Evolutionary conservation across 2,797 vertebrate species (phyloP).

Genomic region (Botia almorhae): DNA sequence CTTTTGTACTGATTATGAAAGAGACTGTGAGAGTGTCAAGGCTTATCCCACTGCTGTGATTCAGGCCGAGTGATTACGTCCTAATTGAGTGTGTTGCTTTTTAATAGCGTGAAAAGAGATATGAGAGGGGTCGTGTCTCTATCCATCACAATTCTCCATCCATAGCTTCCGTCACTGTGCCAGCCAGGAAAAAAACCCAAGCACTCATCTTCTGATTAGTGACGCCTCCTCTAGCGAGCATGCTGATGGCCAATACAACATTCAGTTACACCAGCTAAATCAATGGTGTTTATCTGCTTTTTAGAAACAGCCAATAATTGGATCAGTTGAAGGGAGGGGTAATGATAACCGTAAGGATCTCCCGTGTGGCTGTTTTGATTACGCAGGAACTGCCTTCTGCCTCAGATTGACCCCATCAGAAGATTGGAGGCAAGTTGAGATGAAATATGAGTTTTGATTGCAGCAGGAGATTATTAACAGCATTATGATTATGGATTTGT

Average conservation of each 20-base stretch:
- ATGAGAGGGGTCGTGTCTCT: constrained; percentile 64
- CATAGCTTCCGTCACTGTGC: constrained; percentile 61
- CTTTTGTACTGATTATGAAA: constrained; percentile 73
- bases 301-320: constrained; percentile 72
- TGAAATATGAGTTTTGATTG: constrained; percentile 5
- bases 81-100: constrained; percentile 76
- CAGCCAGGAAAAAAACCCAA: constrained; percentile 59
- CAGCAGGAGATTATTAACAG: not conserved
- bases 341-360: constrained; percentile 61
- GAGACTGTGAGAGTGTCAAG: constrained; percentile 68
- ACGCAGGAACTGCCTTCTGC: not conserved
- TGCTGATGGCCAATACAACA: constrained; percentile 70
- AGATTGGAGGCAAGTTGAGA: not conserved
- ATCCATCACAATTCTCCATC: constrained; percentile 57
- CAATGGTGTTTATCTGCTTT: constrained; percentile 78
- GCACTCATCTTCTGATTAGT: constrained; percentile 68
- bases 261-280: constrained; percentile 71
- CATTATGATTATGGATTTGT: not conserved
- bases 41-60: constrained; percentile 69
- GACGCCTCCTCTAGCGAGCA: constrained; percentile 64
- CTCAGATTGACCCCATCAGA: constrained; percentile 2
- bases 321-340: constrained; percentile 62
- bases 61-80: constrained; percentile 69
- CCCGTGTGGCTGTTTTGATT: constrained; percentile 66
- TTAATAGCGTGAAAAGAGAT: constrained; percentile 74